Evolutionary conservation across 2,113 vertebrate species (phyloP), one percentile per base, ranked within the genome.

Genomic region (Jaculus jaculus): DNA sequence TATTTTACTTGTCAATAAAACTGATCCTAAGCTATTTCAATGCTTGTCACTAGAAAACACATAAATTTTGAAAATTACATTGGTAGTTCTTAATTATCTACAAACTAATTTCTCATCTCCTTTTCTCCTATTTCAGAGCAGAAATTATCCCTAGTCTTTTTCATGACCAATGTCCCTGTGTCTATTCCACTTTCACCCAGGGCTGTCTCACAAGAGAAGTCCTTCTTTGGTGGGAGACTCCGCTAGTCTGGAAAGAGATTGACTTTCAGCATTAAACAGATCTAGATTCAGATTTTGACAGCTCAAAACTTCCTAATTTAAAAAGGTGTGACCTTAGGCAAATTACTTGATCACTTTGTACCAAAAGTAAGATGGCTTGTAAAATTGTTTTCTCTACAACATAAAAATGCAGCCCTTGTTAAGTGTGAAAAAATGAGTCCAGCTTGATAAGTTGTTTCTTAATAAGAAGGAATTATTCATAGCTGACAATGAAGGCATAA

Each of bases 11-110:
- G 0, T 96, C 95, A 65, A 30, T 93, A 94, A 95, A 83, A 93
- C 42, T 42, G 71, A 95, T 77, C 9, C 7, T 71, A 85, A 65
- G 17, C 92, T 96, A 79, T 96, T 88, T 92, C 95, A 94, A 95
- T 83, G 63, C 75, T 83, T 86, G 90, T 37, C 92, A 93, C 60
- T 89, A 42, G 86, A 69, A 80, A 94, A 92, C 85, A 93, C 93
- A 95, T 97, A 96, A 95, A 94, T 96, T 94, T 96, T 96, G 74
- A 96, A 96, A 93, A 95, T 95, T 92, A 95, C 54, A 77, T 72
- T 94, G 83, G 83, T 93, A 95, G n/a, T 93, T 92, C 66, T 96
- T 96, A 94, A 96, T 95, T 88, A 96, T 86, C 75, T 92, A 71
- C 91, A 96, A 89, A 92, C 94, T 94, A 96, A 95, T 93, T 63